Evolutionary conservation across 1,140 invertebrate species (phyloP).

Genomic region (Chelonus insularis): DNA sequence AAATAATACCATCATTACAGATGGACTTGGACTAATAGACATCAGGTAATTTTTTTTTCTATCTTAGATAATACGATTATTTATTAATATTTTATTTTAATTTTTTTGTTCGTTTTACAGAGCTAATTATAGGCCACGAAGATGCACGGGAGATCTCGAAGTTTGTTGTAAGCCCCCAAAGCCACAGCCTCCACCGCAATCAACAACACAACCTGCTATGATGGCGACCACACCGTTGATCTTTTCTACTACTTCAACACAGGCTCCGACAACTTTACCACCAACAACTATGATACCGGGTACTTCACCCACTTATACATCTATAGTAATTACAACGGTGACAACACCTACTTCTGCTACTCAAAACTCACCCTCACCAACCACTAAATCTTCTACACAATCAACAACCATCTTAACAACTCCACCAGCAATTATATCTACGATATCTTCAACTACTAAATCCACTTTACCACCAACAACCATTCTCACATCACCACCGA

Average conservation of each 20-base stretch:
- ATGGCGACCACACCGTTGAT: slow-evolving; percentile 13
- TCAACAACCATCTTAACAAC: slow-evolving; percentile 21
- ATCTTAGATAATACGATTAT: no score
- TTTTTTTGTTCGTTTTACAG: no score
- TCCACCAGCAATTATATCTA: background rate
- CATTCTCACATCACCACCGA: background rate
- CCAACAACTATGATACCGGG: slow-evolving; percentile 18
- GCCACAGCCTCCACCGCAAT: no score
- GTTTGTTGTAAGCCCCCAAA: slow-evolving; percentile 43
- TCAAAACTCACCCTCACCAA: no score
- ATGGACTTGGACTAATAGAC: slow-evolving; percentile 61
- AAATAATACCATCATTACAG: slow-evolving; percentile 58
- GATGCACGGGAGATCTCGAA: slow-evolving; percentile 45
- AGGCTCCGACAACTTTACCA: slow-evolving; percentile 7
- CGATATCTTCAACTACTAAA: slow-evolving; percentile 6
- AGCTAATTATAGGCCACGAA: slow-evolving; percentile 34
- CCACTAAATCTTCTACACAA: no score
- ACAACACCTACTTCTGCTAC: no score
- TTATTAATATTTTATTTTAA: no score
- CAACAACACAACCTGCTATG: background rate
- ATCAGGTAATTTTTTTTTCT: slow-evolving; percentile 51
- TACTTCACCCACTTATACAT: no score
- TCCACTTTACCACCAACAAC: slow-evolving; percentile 24
- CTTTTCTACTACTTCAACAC: slow-evolving; percentile 21
- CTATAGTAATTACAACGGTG: no score